phyloP scores from a whole-genome alignment of 2,113 vertebrate genomes.

The Oceanites oceanicus region DNA sequence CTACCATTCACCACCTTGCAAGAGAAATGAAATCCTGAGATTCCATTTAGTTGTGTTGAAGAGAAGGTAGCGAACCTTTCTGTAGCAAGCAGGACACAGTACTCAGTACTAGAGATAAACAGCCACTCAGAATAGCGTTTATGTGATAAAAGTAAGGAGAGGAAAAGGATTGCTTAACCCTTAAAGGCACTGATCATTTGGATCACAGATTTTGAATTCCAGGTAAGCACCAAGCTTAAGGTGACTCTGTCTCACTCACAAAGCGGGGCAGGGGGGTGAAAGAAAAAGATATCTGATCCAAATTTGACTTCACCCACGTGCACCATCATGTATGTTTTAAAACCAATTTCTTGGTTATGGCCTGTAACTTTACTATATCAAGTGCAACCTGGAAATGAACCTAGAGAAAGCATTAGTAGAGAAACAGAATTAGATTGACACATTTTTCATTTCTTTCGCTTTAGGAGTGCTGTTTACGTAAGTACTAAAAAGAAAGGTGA shows the following conservation, averaged over 20 bases:
- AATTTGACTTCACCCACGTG: neutral
- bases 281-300: neutral
- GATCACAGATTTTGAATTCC: neutral
- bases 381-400: neutral
- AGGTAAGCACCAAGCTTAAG: neutral
- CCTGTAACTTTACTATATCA: neutral
- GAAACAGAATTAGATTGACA: neutral
- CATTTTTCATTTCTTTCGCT: neutral
- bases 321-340: neutral
- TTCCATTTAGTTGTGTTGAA: neutral
- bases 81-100: neutral
- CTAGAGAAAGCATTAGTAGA: neutral
- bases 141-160: neutral
- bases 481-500: neutral
- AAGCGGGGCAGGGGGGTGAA: fast-evolving
- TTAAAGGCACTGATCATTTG: neutral
- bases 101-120: neutral
- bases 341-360: neutral
- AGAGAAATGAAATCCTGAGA: neutral
- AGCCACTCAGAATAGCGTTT: neutral
- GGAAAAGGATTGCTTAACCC: neutral
- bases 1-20: neutral
- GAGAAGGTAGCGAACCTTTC: neutral
- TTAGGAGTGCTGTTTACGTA: neutral
- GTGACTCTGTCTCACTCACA: neutral